Evolutionary conservation across 2,888 invertebrate genomes (phyloP), one percentile per base, ranked within the genome.

Genomic region (Lasioglossum villosulum): DNA sequence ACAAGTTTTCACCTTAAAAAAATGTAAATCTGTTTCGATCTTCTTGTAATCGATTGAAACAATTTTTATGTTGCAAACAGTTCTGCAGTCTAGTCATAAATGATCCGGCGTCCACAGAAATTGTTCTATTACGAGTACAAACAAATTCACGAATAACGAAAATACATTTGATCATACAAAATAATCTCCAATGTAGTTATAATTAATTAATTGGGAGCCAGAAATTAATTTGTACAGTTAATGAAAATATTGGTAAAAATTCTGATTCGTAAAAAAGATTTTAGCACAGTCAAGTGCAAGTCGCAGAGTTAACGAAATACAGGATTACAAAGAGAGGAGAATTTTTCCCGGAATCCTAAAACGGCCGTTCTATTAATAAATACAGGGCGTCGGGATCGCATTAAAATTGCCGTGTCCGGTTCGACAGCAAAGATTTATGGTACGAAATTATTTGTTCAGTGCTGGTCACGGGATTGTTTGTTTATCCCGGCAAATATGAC

Each of bases 391-490:
- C 59, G 45, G 37, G 16, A 30, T 63, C 12, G 48, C 66, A 12
- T 52, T 37, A 45, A 73, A 56, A 30, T 45, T 45, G 45, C 4
- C 37, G 52, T 4, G 45, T 37, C n/a, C 76, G 39, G n/a, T 56
- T 34, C 19, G 37, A 39, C 48, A 12, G 37, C 52, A 4, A 52
- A 19, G 48, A 78, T 79, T 79, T 48, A 45, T 34, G 39, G 6
- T 19, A 42, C n/a, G 27, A 59, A 79, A 84, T 84, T 72, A 79
- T 79, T 84, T 83, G 74, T 70, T 74, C 77, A 78, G 37, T 8
- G 27, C 3, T 39, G 16, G 56, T 56, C 19, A 23, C 1, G 42
- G 23, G 42, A 72, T 75, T 83, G 77, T 83, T 81, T 73, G 75
- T 63, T 80, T 56, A 23, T 63, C 23, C 71, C 12, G 16, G 23